Evolutionary conservation across 2,888 invertebrate genomes (phyloP).

Genomic region (Ypsolopha sequella): DNA sequence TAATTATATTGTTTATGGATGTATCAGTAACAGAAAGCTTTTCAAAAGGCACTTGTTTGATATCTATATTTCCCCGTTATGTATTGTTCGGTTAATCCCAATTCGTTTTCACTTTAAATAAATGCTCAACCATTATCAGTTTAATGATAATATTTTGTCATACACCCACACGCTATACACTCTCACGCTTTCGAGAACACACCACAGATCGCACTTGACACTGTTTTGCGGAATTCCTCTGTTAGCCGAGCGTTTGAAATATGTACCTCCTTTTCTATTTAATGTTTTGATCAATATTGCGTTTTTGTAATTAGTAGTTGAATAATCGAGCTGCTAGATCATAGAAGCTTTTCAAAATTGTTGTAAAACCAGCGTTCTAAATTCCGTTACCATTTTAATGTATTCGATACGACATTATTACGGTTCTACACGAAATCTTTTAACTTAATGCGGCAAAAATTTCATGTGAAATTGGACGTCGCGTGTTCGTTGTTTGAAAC

Average conservation of each 20-base stretch:
- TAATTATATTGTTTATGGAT: too few relatives aligned
- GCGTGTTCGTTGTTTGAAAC: background rate
- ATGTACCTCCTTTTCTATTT: too few relatives aligned
- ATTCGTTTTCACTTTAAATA: too few relatives aligned
- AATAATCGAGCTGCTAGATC: too few relatives aligned
- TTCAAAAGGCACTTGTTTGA: background rate
- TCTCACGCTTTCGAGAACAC: conserved; percentile 18
- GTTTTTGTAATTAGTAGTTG: too few relatives aligned
- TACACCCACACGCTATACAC: conserved; percentile 15
- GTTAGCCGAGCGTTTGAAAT: conserved; percentile 5
- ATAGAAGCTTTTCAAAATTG: too few relatives aligned
- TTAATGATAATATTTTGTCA: conserved; percentile 2
- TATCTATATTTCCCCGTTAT: too few relatives aligned
- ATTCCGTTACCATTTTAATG: background rate
- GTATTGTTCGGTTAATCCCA: too few relatives aligned
- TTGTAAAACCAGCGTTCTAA: background rate
- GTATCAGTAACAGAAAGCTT: background rate
- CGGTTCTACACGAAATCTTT: background rate
- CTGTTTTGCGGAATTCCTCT: conserved; percentile 17
- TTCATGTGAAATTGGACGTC: background rate
- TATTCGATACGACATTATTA: background rate
- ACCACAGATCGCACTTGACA: conserved; percentile 25
- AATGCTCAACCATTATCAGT: background rate
- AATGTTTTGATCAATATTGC: too few relatives aligned
- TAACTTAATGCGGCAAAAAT: background rate